Conservation (phyloP, 37 sponge, comb jelly and placozoan species). For the Oopsacas minuta region DNA sequence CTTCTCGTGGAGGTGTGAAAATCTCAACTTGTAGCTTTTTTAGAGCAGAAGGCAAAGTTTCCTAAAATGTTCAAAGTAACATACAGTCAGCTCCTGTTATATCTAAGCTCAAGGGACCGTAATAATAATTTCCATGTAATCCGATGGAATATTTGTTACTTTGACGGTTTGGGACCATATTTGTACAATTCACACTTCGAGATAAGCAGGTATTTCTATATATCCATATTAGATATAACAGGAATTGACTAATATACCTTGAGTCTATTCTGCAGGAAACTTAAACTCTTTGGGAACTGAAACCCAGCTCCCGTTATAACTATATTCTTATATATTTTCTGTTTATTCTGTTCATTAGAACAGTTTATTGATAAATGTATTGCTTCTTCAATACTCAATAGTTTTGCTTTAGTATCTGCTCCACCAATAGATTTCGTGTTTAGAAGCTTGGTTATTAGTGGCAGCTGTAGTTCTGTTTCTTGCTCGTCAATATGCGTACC, state of each 20-base stretch:
- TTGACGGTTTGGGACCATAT: too few relatives aligned
- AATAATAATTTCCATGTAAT: too few relatives aligned
- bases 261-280: constrained; percentile 42
- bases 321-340: constrained; percentile 57
- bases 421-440: constrained; percentile 9
- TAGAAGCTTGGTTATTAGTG: neutral
- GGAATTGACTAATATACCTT: constrained; percentile 23
- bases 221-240: too few relatives aligned
- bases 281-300: constrained; percentile 38
- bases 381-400: constrained; percentile 57
- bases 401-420: neutral
- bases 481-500: neutral
- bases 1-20: constrained; percentile 2
- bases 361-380: constrained; percentile 33
- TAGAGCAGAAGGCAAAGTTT: neutral
- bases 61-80: neutral
- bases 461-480: neutral
- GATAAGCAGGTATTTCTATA: too few relatives aligned
- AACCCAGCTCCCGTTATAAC: constrained; percentile 72
- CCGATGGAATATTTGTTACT: too few relatives aligned
- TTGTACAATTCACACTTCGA: too few relatives aligned
- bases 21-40: constrained; percentile 14
- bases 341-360: constrained; percentile 46
- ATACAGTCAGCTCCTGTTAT: neutral
- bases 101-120: neutral